Percentiles rank a stretch among this genome's conserved stretches.
These are phyloP conservation scores for Xiphophorus hellerii DNA, from an alignment of 2,113 vertebrate genomes.

Conservation along the genomic window DNA sequence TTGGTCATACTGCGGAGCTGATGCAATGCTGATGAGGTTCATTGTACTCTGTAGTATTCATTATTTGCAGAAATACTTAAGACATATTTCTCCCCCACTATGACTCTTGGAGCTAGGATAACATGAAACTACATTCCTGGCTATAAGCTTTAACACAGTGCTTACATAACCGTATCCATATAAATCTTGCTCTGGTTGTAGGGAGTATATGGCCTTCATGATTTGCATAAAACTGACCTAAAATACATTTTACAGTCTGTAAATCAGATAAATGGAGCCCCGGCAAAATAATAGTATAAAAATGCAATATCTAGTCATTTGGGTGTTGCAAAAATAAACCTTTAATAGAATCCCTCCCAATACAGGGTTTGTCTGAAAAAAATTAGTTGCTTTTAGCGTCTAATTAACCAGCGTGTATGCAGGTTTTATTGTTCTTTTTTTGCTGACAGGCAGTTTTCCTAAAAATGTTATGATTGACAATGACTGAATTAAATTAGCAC, in stretches of 20 bases:
- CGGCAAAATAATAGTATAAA: background rate
- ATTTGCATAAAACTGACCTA: background rate
- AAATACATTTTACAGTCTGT: background rate
- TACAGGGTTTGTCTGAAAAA: too few relatives aligned
- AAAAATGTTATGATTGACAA: background rate
- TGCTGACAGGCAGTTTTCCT: background rate
- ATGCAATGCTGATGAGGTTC: background rate
- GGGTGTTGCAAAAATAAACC: too few relatives aligned
- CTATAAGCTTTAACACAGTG: too few relatives aligned
- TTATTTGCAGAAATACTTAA: background rate
- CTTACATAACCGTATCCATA: too few relatives aligned
- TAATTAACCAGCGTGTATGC: background rate
- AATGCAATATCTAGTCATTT: background rate
- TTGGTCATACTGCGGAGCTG: slow-evolving; percentile 3
- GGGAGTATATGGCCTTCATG: too few relatives aligned
- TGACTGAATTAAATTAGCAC: background rate
- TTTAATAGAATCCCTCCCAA: too few relatives aligned
- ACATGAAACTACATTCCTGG: too few relatives aligned
- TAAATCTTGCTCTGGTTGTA: background rate
- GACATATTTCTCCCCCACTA: background rate
- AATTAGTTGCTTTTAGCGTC: background rate
- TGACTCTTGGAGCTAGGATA: background rate
- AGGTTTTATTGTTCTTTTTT: background rate
- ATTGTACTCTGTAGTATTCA: background rate
- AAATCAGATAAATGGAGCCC: background rate